Percentiles rank a stretch among this genome's conserved stretches.
phyloP scores from a whole-genome alignment of 2,113 vertebrate species.

The Delphinapterus leucas region DNA sequence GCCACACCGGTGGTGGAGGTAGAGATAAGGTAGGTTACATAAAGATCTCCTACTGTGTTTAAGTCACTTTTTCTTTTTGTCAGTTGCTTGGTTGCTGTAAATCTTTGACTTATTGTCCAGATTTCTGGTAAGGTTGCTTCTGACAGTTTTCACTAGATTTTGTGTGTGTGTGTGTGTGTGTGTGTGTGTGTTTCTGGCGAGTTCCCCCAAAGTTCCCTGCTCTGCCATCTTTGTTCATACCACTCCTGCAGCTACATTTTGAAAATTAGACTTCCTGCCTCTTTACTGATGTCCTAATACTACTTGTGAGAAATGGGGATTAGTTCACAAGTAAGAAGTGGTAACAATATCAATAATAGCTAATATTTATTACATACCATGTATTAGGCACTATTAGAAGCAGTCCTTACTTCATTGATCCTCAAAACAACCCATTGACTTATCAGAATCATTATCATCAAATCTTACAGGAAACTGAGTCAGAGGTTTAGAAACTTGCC shows the following conservation, averaged over 20 bases:
- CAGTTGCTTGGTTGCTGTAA: neutral
- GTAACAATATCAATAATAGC: neutral
- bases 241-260: neutral
- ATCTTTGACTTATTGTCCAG: neutral
- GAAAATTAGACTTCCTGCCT: slow-evolving; percentile 6
- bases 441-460: slow-evolving; percentile 1
- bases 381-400: neutral
- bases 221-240: neutral
- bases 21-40: neutral
- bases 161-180: no score
- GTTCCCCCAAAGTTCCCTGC: neutral
- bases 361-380: slow-evolving; percentile 33
- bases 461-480: neutral
- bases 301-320: neutral
- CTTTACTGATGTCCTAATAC: neutral
- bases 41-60: neutral
- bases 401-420: slow-evolving; percentile 13
- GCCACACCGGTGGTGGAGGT: neutral
- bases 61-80: neutral
- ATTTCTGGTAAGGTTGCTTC: neutral
- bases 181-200: neutral
- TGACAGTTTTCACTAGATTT: neutral
- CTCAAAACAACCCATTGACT: neutral
- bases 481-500: neutral
- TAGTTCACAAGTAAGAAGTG: slow-evolving; percentile 35